Conservation (phyloP, 2,888 invertebrate genomes). For the Lepeophtheirus nordmannii region DNA sequence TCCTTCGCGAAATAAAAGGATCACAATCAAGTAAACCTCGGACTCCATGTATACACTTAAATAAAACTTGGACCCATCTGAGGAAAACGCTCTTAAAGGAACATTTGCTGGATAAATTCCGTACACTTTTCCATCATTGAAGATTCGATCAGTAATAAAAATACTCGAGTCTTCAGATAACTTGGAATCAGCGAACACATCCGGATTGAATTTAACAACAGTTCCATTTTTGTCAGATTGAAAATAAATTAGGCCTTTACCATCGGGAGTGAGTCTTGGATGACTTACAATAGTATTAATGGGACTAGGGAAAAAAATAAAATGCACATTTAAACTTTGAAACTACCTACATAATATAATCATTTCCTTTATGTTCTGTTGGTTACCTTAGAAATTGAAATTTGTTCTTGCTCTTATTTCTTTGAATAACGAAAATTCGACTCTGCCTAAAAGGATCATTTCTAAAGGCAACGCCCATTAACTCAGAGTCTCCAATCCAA, state of each 20-base stretch:
- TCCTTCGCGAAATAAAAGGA: neutral
- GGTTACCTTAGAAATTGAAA: neutral
- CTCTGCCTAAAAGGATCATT: neutral
- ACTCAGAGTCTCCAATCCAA: neutral
- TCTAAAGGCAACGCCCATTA: neutral
- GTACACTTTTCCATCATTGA: neutral
- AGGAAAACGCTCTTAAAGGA: neutral
- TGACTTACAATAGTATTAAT: neutral
- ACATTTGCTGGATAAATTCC: neutral
- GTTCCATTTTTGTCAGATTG: neutral
- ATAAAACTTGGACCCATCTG: constrained; percentile 1
- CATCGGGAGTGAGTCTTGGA: constrained; percentile 9
- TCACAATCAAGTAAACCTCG: neutral
- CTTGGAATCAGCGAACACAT: neutral
- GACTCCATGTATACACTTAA: neutral
- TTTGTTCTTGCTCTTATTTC: neutral
- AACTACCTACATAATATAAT: neutral
- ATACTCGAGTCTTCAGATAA: neutral
- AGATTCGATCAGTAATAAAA: neutral
- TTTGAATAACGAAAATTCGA: neutral
- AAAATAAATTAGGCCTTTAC: constrained; percentile 5
- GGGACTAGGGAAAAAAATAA: neutral
- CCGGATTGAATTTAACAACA: neutral
- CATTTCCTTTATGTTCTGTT: neutral
- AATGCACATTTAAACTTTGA: neutral